These are phyloP conservation scores for Apamea crenata DNA, from an alignment of 2,888 invertebrate genomes.

Conservation along the genomic window DNA sequence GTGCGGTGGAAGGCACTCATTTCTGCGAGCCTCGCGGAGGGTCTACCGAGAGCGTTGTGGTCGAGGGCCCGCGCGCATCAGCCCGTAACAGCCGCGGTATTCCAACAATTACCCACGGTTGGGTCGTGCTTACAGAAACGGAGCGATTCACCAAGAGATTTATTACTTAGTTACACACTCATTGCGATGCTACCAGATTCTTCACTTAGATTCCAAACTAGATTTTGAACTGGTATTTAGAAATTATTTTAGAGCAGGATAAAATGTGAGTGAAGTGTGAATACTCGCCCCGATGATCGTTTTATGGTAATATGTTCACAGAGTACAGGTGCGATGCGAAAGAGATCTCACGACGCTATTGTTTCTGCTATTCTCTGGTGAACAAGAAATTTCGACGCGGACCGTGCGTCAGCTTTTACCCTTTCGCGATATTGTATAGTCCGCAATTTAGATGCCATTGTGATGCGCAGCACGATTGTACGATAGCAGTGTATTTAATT, in stretches of 20 bases:
- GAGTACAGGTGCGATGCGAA: constrained; percentile 77
- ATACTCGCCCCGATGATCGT: constrained; percentile 71
- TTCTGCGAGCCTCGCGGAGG: constrained; percentile 86
- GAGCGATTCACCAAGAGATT: constrained; percentile 79
- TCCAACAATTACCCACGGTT: constrained; percentile 88
- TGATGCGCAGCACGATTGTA: constrained; percentile 78
- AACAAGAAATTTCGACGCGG: constrained; percentile 82
- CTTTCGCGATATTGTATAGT: constrained; percentile 79
- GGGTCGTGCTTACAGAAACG: constrained; percentile 82
- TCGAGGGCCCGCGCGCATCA: constrained; percentile 88
- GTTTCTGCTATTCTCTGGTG: constrained; percentile 82
- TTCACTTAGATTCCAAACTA: constrained; percentile 27
- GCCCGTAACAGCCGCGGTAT: constrained; percentile 88
- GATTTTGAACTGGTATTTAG: constrained; percentile 36
- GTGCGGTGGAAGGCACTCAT: constrained; percentile 82
- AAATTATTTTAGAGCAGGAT: constrained; percentile 38
- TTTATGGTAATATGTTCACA: constrained; percentile 75
- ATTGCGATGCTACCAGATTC: constrained; percentile 64
- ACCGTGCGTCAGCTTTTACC: constrained; percentile 84
- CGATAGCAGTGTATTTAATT: constrained; percentile 74
- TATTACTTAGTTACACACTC: constrained; percentile 76
- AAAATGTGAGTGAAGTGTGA: constrained; percentile 65
- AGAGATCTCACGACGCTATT: constrained; percentile 87
- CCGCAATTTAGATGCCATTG: constrained; percentile 79
- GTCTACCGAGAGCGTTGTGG: constrained; percentile 83